Evolutionary conservation across 2,113 vertebrate genomes (phyloP), one percentile per base, ranked within the genome.

Genomic region (Aleadryas rufinucha): DNA sequence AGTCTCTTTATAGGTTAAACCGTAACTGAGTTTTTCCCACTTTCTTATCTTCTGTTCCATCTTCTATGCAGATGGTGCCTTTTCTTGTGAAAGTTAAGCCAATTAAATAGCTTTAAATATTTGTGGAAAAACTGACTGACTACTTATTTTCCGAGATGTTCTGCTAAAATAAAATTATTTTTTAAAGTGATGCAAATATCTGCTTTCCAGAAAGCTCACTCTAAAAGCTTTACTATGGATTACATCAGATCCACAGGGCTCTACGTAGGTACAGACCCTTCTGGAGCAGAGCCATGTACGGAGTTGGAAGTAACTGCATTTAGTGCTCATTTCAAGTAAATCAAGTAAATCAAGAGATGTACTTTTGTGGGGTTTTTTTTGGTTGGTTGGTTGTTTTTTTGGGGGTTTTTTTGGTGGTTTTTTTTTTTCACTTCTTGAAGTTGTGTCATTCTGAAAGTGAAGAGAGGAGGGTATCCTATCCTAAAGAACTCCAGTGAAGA

Each of bases 191-290:
- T 47, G 10, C 0, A 54, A 78, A 69, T 49, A 14, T 26, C 10
- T 78, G 6, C 56, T 83, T 77, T 82, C 26, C 44, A 47, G 86
- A 69, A 47, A 72, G 16, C 1, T 2, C 16, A 35, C 2, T 49
- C 33, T 63, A 17, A 71, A 69, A 72, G 8, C 15, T 75, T 85
- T 8, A 0, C 37, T 68, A 37, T 49, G 45, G 41, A 30, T 82
- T 61, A 35, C 8, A 44, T n/a, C 35, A 63, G 54, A 42, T 53
- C 15, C 9, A 7, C n/a, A 52, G 66, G 18, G 12, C 12, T 88
- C 35, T 2, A 0, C 0, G 0, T 18, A 35, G 13, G 27, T 56
- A 39, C 37, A 49, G n/a, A 57, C 3, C 50, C 20, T 79, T 41
- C 63, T 53, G 54, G 63, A 88, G 15, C 23, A 60, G 11, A 79